Percentiles rank a stretch among this genome's conserved stretches.
Evolutionary conservation across 2,113 vertebrate species (phyloP).

Genomic region (Vombatus ursinus): DNA sequence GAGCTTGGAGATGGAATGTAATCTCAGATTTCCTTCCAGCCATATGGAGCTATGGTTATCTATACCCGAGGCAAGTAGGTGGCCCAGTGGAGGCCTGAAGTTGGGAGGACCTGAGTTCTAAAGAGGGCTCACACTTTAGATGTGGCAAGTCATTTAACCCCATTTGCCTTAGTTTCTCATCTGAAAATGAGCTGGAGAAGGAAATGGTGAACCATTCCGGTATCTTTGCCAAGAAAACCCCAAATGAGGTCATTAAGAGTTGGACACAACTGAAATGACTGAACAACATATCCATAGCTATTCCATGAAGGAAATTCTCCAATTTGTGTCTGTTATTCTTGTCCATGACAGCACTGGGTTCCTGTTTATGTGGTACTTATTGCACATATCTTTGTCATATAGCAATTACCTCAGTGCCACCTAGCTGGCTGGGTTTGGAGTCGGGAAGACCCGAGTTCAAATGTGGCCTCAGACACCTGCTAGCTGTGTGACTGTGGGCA

Average conservation of each 20-base stretch:
- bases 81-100: too few relatives aligned
- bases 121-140: neutral
- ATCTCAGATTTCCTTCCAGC: slow-evolving; percentile 3
- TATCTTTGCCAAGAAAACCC: neutral
- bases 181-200: neutral
- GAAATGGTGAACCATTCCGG: neutral
- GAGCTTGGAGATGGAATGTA: neutral
- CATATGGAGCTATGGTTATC: slow-evolving; percentile 22
- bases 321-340: neutral
- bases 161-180: neutral
- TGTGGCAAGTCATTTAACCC: neutral
- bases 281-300: slow-evolving; percentile 1
- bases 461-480: neutral
- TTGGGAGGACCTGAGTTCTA: neutral
- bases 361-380: slow-evolving; percentile 9
- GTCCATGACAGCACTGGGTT: neutral
- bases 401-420: slow-evolving; percentile 40
- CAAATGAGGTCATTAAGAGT: neutral
- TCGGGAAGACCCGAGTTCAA: neutral
- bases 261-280: neutral
- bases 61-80: neutral
- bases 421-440: neutral
- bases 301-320: neutral
- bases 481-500: neutral
- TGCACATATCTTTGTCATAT: neutral